Conservation (phyloP, 2,113 vertebrate species). For the Sterrhoptilus dennistouni region DNA sequence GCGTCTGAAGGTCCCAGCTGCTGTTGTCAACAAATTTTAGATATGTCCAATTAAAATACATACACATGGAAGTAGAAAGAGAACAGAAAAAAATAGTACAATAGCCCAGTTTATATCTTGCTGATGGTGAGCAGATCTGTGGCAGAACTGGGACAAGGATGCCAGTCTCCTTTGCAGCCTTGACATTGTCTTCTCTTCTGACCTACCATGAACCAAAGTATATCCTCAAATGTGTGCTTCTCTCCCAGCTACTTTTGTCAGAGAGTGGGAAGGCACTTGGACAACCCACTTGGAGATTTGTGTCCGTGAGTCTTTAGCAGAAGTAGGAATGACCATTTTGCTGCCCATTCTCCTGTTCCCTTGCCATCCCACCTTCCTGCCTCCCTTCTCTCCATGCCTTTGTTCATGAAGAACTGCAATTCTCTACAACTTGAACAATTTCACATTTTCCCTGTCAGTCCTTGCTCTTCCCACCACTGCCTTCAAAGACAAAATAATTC, state of each 20-base stretch:
- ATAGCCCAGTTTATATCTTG: neutral
- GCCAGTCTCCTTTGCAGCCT: neutral
- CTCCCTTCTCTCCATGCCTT: neutral
- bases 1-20: neutral
- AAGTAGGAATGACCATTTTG: neutral
- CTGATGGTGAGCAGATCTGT: neutral
- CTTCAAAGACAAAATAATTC: constrained; percentile 31
- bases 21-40: neutral
- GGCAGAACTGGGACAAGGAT: neutral
- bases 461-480: neutral
- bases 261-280: neutral
- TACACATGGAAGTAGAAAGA: neutral
- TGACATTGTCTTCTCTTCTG: neutral
- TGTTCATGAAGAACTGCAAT: neutral
- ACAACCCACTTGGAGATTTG: neutral
- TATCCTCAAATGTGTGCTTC: neutral
- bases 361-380: neutral
- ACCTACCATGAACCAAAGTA: neutral
- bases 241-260: neutral
- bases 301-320: neutral
- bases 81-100: neutral
- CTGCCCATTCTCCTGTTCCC: neutral
- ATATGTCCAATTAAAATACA: neutral
- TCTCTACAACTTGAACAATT: neutral
- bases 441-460: neutral